phyloP scores from a whole-genome alignment of 2,888 invertebrate genomes.

The Apodemia mormo region DNA sequence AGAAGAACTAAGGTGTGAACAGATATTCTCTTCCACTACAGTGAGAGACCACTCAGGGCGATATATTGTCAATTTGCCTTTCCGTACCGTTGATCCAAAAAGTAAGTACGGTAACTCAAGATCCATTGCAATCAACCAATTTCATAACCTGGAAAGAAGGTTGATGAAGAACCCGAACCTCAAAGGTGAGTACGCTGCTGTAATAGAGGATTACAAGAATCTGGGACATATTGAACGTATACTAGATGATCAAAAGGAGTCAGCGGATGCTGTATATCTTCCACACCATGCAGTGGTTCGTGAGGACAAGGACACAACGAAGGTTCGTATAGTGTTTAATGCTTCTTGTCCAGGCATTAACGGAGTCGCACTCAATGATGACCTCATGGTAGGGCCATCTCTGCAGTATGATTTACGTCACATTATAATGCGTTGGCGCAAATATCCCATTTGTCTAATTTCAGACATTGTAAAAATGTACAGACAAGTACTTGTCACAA shows the following conservation, averaged over 20 bases:
- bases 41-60: conserved; percentile 29
- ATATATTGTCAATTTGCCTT: conserved; percentile 32
- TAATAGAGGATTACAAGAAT: conserved; percentile 20
- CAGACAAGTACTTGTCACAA: conserved; percentile 23
- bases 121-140: conserved; percentile 26
- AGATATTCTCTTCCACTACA: conserved; percentile 25
- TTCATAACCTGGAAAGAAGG: conserved; percentile 22
- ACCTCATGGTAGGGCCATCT: no score
- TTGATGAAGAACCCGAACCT: conserved; percentile 22
- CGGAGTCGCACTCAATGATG: background rate
- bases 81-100: conserved; percentile 27
- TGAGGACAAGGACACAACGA: conserved; percentile 29
- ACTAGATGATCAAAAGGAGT: background rate
- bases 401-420: conserved; percentile 30
- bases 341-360: conserved; percentile 25
- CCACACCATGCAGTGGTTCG: conserved; percentile 31
- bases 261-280: conserved; percentile 25
- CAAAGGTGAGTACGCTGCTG: conserved; percentile 13
- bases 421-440: conserved; percentile 30
- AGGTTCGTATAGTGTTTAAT: conserved; percentile 28
- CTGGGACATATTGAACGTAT: conserved; percentile 18
- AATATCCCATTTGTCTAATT: conserved; percentile 24
- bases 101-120: conserved; percentile 24
- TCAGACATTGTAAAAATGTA: conserved; percentile 35
- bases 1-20: conserved; percentile 32